phyloP scores from a whole-genome alignment of 2,113 vertebrate species.

The Asarcornis scutulata region DNA sequence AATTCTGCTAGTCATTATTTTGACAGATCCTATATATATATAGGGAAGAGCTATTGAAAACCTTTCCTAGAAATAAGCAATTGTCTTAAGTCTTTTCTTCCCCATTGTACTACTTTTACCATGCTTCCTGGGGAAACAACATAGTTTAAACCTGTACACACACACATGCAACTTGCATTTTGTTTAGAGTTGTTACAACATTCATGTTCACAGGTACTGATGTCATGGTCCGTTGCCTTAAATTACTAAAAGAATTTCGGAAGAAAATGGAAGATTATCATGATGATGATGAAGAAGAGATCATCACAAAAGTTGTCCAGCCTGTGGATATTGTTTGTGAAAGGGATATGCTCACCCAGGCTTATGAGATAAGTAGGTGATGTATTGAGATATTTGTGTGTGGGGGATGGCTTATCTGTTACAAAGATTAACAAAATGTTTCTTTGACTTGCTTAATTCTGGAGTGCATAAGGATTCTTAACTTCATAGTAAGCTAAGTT shows the following conservation, averaged over 20 bases:
- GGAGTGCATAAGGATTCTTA: background rate
- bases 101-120: background rate
- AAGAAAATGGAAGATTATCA: conserved; percentile 83
- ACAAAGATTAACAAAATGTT: background rate
- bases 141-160: accelerated
- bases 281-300: conserved; percentile 85
- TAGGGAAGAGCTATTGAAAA: background rate
- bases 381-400: background rate
- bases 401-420: background rate
- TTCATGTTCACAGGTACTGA: conserved; percentile 80
- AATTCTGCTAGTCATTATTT: background rate
- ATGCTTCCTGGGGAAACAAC: background rate
- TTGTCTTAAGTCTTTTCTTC: background rate
- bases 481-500: background rate
- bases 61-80: background rate
- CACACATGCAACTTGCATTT: background rate
- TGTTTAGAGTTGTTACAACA: background rate
- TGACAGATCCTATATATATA: background rate
- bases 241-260: conserved; percentile 85
- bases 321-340: conserved; percentile 85
- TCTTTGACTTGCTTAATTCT: background rate
- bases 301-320: conserved; percentile 74
- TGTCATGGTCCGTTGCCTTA: conserved; percentile 87
- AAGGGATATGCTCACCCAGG: conserved; percentile 88
- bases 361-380: conserved; percentile 90